Percentiles rank a stretch among this genome's conserved stretches.
Evolutionary conservation across 2,888 invertebrate genomes (phyloP).

Genomic region (Charanyca ferruginea): DNA sequence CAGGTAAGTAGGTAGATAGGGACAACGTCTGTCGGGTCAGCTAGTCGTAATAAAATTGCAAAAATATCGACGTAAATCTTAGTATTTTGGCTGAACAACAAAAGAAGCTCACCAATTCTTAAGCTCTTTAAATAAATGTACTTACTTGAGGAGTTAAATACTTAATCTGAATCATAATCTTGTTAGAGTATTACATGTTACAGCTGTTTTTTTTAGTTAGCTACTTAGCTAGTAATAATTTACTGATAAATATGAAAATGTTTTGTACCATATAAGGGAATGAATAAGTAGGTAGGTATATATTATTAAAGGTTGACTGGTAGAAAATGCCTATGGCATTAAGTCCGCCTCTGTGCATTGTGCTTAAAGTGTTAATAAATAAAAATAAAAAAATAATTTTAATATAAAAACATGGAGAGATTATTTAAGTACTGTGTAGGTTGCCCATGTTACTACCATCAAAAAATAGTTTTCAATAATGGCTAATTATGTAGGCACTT

Average conservation of each 20-base stretch:
- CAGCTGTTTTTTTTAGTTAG: not conserved
- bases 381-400: too few species aligned
- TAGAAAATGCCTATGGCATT: too few species aligned
- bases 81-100: slow-evolving; percentile 18
- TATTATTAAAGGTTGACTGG: too few species aligned
- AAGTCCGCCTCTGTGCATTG: too few species aligned
- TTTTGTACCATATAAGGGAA: not conserved
- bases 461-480: not conserved
- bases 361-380: too few species aligned
- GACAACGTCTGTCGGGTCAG: too few species aligned
- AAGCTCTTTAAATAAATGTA: slow-evolving; percentile 53
- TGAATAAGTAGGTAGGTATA: not conserved
- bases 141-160: slow-evolving; percentile 53
- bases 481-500: not conserved
- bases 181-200: slow-evolving; percentile 44
- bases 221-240: not conserved
- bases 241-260: slow-evolving; percentile 18
- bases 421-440: too few species aligned
- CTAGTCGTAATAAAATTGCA: too few species aligned
- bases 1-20: too few species aligned
- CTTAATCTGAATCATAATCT: slow-evolving; percentile 53
- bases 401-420: too few species aligned
- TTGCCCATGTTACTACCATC: too few species aligned
- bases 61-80: slow-evolving; percentile 32
- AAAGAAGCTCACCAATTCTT: slow-evolving; percentile 57